These are phyloP conservation scores for Orussus abietinus DNA, from an alignment of 1,140 invertebrate genomes.

Conservation along the genomic window DNA sequence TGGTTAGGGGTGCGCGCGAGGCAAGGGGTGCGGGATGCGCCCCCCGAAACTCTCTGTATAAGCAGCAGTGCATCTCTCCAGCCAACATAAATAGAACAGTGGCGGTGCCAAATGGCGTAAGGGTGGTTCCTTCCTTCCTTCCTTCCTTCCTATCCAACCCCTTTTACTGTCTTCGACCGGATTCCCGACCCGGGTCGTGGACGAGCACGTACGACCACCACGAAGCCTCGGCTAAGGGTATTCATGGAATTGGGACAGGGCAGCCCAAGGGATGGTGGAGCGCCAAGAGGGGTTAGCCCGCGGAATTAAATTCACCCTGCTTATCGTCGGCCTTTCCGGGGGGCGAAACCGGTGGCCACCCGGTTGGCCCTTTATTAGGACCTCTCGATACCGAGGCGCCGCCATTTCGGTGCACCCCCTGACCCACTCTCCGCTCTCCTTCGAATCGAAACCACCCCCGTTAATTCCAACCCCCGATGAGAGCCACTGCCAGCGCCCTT, in stretches of 20 bases:
- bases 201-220: neutral
- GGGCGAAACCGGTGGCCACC: no score
- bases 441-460: no score
- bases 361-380: no score
- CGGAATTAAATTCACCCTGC: constrained; percentile 44
- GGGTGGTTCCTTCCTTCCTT: constrained; percentile 28
- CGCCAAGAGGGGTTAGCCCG: constrained; percentile 24
- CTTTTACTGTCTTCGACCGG: neutral
- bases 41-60: no score
- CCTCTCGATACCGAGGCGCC: no score
- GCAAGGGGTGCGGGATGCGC: no score
- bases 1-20: no score
- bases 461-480: no score
- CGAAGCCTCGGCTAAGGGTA: constrained; percentile 27
- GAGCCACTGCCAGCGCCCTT: no score
- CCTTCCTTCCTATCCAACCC: constrained; percentile 6
- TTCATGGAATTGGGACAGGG: constrained; percentile 37
- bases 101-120: constrained; percentile 34
- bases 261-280: no score
- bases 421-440: no score
- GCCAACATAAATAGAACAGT: constrained; percentile 27
- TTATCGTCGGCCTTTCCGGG: constrained; percentile 35
- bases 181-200: neutral
- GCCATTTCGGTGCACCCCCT: no score
- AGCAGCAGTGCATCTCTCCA: constrained; percentile 29